Evolutionary conservation across 2,797 vertebrate species (phyloP).

Genomic region (Danio jaintianensis): DNA sequence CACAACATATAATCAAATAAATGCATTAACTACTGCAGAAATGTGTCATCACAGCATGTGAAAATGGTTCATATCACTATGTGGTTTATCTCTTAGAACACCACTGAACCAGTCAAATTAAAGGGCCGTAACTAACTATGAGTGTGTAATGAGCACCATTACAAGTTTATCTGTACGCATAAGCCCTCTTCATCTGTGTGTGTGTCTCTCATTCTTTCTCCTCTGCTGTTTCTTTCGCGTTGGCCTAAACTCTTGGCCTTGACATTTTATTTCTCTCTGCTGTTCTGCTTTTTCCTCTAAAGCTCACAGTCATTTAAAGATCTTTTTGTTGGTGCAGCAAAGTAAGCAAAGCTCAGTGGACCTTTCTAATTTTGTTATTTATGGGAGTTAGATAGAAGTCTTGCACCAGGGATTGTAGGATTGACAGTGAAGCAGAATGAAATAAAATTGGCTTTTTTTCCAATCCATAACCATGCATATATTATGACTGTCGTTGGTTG

Average conservation of each 20-base stretch:
- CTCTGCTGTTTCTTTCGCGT: not conserved
- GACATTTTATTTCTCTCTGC: not conserved
- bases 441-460: not conserved
- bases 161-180: not conserved
- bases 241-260: not conserved
- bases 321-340: not conserved
- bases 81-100: not conserved
- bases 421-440: conserved; percentile 11
- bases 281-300: not conserved
- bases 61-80: not conserved
- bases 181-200: not conserved
- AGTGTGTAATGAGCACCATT: conserved; percentile 7
- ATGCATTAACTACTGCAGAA: not conserved
- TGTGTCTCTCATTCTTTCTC: conserved; percentile 3
- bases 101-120: not conserved
- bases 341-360: not conserved
- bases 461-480: not conserved
- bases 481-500: not conserved
- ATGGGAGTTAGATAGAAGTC: not conserved
- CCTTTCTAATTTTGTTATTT: conserved; percentile 5
- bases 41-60: not conserved
- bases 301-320: conserved; percentile 1
- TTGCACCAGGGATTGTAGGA: not conserved
- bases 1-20: not conserved
- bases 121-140: not conserved